Conservation (phyloP, 2,888 invertebrate species). For the Trichopria drosophilae region DNA sequence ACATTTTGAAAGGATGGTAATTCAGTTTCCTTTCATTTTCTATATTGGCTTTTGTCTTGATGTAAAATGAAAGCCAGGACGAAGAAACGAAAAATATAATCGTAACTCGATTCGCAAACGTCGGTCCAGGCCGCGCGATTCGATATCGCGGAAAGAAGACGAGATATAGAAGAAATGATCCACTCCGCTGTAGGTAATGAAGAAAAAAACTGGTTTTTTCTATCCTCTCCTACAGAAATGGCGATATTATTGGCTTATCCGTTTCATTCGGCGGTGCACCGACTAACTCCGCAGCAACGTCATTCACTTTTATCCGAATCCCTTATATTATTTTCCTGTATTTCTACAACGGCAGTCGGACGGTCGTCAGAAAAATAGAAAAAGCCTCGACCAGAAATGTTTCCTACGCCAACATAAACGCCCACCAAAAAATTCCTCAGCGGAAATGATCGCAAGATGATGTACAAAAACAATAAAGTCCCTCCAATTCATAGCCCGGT, state of each 20-base stretch:
- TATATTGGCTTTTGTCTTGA: no score
- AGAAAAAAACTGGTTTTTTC: conserved; percentile 16
- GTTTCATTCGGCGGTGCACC: conserved; percentile 31
- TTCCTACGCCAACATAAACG: no score
- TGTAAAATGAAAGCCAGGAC: no score
- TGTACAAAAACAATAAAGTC: no score
- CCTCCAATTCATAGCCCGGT: no score
- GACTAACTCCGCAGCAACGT: conserved; percentile 25
- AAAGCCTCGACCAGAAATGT: no score
- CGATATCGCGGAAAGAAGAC: not conserved
- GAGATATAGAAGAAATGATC: conserved; percentile 11
- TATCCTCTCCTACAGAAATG: conserved; percentile 36
- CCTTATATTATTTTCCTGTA: conserved; percentile 48
- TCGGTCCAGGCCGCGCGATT: conserved; percentile 14
- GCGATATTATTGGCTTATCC: conserved; percentile 51
- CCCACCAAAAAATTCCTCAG: no score
- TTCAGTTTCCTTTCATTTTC: no score
- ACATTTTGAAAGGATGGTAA: no score
- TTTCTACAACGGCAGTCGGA: conserved; percentile 30
- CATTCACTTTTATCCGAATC: conserved; percentile 41
- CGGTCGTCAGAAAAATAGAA: conserved; percentile 33
- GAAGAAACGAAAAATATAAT: conserved; percentile 3
- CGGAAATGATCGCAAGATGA: no score
- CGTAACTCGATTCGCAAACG: conserved; percentile 9
- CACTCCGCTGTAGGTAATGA: conserved; percentile 11